A percentile compares a stretch with the other conserved stretches of the same genome.
Evolutionary conservation across 2,888 invertebrate species (phyloP).

Genomic region (Agriopis aurantiaria): DNA sequence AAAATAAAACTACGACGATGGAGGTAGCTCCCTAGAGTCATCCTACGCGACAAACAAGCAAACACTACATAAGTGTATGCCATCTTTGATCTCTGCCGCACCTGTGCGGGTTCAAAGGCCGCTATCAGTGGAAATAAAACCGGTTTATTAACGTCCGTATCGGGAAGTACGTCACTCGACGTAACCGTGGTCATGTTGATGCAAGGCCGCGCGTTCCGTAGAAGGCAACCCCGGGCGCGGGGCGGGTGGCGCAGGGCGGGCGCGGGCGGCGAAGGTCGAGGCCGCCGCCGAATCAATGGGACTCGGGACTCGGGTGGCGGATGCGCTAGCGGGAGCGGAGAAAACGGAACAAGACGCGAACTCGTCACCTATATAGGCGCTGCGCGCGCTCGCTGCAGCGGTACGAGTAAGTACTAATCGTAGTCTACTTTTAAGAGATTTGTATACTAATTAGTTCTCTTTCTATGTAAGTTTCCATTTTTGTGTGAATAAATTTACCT

Average conservation of each 20-base stretch:
- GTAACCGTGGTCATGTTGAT: not conserved
- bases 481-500: too few species aligned
- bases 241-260: not conserved
- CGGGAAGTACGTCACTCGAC: constrained; percentile 3
- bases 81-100: too few species aligned
- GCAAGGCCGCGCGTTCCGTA: constrained; percentile 5
- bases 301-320: constrained; percentile 8
- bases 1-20: too few species aligned
- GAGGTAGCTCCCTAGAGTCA: too few species aligned
- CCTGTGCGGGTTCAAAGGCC: constrained; percentile 3
- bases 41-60: too few species aligned
- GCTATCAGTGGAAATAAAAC: not conserved
- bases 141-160: not conserved
- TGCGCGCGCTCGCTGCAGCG: not conserved
- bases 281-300: constrained; percentile 34
- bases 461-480: too few species aligned
- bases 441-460: too few species aligned
- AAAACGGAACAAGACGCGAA: not conserved
- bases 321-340: not conserved
- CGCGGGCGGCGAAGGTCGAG: constrained; percentile 28
- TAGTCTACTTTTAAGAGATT: too few species aligned
- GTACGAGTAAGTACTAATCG: too few species aligned
- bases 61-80: too few species aligned
- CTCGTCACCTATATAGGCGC: not conserved
- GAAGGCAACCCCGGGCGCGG: constrained; percentile 11